These are phyloP conservation scores for Cataglyphis rosenhaueri DNA, from an alignment of 2,888 invertebrate species.

Conservation along the genomic window DNA sequence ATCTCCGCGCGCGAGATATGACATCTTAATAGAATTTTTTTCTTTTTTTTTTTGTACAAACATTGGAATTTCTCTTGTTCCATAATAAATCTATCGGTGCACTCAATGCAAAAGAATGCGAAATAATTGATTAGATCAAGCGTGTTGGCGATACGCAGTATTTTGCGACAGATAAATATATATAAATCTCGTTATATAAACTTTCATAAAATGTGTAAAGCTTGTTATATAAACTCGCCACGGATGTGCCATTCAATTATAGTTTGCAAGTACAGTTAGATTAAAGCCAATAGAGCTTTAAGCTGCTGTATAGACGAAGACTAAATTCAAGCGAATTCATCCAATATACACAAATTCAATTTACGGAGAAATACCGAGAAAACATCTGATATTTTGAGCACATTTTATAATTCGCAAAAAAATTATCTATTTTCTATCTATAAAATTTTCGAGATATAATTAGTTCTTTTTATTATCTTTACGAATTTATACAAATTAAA, in stretches of 20 bases:
- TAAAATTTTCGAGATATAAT: not conserved
- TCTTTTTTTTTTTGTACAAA: not conserved
- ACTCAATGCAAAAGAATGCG: not conserved
- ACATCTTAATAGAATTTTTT: not conserved
- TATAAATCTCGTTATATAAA: constrained; percentile 5
- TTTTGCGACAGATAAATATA: not conserved
- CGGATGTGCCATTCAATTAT: constrained; percentile 26
- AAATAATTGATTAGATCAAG: not conserved
- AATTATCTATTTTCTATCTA: not conserved
- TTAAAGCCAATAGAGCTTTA: constrained; percentile 10
- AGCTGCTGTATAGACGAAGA: not conserved
- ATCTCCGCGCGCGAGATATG: not conserved
- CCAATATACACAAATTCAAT: not conserved
- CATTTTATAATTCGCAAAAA: not conserved
- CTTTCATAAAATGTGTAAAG: not conserved
- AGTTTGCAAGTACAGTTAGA: not conserved
- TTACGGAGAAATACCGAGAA: not conserved
- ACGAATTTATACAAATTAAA: not conserved
- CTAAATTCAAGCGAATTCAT: constrained; percentile 28
- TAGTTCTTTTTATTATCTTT: not conserved
- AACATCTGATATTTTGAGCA: not conserved
- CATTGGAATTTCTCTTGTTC: not conserved
- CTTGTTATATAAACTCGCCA: constrained; percentile 15
- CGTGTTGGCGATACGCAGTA: not conserved
- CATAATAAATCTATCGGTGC: not conserved